Percentiles rank a stretch among this genome's conserved stretches.
These are phyloP conservation scores for Anas platyrhynchos DNA, from an alignment of 2,113 vertebrate species.

Conservation along the genomic window DNA sequence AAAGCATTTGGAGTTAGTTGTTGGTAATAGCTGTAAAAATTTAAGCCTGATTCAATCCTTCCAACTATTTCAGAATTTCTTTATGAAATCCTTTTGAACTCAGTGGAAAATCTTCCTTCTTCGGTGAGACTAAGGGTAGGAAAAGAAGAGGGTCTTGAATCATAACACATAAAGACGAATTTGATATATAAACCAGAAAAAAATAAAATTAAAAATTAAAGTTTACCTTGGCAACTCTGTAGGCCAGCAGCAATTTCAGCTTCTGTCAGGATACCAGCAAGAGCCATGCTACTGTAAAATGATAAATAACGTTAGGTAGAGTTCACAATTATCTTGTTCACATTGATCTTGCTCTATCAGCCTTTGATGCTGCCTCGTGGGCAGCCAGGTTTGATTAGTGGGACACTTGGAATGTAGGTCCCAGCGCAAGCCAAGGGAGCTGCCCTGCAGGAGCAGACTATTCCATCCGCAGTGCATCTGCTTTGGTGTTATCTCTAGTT, in stretches of 20 bases:
- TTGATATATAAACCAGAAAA: not conserved
- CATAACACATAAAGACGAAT: not conserved
- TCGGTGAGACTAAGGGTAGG: not conserved
- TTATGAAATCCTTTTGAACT: not conserved
- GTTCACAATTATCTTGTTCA: not conserved
- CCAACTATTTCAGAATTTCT: not conserved
- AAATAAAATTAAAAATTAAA: not conserved
- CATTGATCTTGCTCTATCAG: not conserved
- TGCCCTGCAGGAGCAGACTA: not conserved
- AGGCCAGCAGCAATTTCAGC: slow-evolving; percentile 85
- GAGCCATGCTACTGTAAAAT: slow-evolving; percentile 74
- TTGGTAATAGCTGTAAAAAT: not conserved
- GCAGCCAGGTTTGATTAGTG: not conserved
- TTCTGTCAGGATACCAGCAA: slow-evolving; percentile 75
- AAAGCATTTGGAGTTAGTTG: not conserved
- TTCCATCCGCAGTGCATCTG: not conserved
- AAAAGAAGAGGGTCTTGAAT: not conserved
- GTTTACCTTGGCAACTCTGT: slow-evolving; percentile 80
- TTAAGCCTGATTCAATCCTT: not conserved
- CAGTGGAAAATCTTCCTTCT: not conserved
- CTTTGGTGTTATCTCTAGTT: not conserved
- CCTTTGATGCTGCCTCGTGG: not conserved
- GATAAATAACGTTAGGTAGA: not conserved
- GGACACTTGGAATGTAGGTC: not conserved
- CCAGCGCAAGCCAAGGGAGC: not conserved